These are phyloP conservation scores for Conger conger DNA, from an alignment of 2,113 vertebrate genomes.

Conservation along the genomic window DNA sequence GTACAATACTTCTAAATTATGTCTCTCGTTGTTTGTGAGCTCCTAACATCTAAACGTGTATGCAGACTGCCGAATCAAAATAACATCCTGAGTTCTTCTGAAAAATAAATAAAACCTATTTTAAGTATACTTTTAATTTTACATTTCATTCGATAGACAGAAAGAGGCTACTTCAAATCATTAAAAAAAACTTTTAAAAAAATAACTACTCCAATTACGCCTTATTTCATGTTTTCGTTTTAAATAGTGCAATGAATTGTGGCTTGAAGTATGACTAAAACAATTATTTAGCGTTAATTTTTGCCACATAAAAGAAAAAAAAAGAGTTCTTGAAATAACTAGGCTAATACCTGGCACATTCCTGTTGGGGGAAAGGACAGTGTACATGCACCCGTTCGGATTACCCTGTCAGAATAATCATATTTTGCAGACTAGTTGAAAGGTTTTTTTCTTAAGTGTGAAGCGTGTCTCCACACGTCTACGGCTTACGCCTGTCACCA, in stretches of 20 bases:
- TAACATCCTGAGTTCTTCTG: too few species aligned
- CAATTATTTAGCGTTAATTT: slow-evolving; percentile 17
- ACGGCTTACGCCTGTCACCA: slow-evolving; percentile 68
- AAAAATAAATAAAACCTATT: too few species aligned
- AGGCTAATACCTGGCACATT: slow-evolving; percentile 40
- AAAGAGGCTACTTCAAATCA: too few species aligned
- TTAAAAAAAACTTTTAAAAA: background rate
- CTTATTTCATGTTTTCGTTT: background rate
- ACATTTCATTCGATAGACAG: too few species aligned
- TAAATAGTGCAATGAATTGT: background rate
- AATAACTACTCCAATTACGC: background rate
- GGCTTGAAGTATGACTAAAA: background rate
- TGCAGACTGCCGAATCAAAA: too few species aligned
- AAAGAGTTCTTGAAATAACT: slow-evolving; percentile 30
- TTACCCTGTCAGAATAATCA: slow-evolving; percentile 57
- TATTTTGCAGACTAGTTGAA: slow-evolving; percentile 59
- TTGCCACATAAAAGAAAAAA: slow-evolving; percentile 22
- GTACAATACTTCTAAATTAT: too few species aligned
- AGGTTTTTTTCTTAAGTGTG: slow-evolving; percentile 43
- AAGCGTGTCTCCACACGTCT: slow-evolving; percentile 68
- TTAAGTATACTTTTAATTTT: too few species aligned
- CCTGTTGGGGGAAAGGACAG: slow-evolving; percentile 20
- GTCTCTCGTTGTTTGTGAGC: too few species aligned
- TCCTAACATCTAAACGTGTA: too few species aligned
- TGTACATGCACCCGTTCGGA: slow-evolving; percentile 35